Base-by-base conservation (phyloP, 2,797 vertebrate genomes). In the Pseudotriccus pelzelni region DNA sequence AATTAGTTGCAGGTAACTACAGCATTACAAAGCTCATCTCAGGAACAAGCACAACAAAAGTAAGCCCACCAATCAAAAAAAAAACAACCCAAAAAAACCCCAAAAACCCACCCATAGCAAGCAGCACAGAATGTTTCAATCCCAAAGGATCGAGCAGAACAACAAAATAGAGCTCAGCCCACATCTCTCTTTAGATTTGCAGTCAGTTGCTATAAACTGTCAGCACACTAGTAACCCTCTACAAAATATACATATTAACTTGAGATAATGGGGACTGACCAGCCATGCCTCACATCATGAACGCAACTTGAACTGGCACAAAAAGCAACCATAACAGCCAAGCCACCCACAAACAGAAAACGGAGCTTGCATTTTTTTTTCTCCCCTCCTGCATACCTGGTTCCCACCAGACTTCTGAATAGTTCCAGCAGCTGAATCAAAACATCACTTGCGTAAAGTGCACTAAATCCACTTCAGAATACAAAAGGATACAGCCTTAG, bases 401-500 rank as follows among this genome's bases (percentile, higher is more conserved):
- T 41, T 93, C 78, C 78, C 69, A 94, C 44, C 69, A 82, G 79
- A 75, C 32, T 75, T 82, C 37, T 74, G 47, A 95, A 30, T 19
- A 52, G 67, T n/a, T 94, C 60, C 60, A 89, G 70, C 44, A 79
- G 79, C 44, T 69, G 44, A 88, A 69, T 72, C 75, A 94, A 80
- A 73, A 24, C 34, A 64, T 37, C 30, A 62, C 36, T 67, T 58
- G 20, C 0, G 0, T 15, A 37, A 85, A 32, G 22, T 36, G 12
- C 63, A 47, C 63, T 72, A 67, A 87, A 80, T 91, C 64, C 7
- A 4, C 76, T 94, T 83, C 89, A 89, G 78, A 92, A 70, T 94
- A 84, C 63, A 55, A 98, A 99, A 99, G 99, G 99, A 99, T 99
- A 99, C 99, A 99, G 98, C 97, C 99, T 98, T 93, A 99, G 98